Conservation (phyloP, 2,113 vertebrate genomes). For the Megaleporinus macrocephalus region DNA sequence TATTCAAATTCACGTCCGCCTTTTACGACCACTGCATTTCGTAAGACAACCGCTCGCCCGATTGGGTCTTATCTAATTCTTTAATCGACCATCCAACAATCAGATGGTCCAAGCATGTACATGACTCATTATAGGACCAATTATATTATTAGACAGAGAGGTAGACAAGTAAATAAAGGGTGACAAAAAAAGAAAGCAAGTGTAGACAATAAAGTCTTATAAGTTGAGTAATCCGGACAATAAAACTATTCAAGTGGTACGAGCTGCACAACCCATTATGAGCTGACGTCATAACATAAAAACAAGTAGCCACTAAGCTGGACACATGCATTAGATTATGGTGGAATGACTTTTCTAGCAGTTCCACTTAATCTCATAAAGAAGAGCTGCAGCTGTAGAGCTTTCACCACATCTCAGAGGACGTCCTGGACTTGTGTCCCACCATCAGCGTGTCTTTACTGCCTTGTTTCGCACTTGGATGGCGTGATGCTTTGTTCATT, state of each 20-base stretch:
- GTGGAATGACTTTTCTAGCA: neutral
- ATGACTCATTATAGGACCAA: neutral
- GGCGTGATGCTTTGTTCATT: neutral
- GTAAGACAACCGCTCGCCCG: no score
- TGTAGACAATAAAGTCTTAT: neutral
- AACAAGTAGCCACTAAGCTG: neutral
- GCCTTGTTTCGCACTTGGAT: neutral
- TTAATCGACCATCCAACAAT: neutral
- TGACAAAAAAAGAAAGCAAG: neutral
- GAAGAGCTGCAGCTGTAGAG: neutral
- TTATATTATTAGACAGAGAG: neutral
- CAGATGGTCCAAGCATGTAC: neutral
- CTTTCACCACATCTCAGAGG: neutral
- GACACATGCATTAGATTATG: constrained; percentile 3
- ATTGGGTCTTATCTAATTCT: no score
- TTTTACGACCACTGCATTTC: no score
- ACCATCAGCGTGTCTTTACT: neutral
- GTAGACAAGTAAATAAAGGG: neutral
- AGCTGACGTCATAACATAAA: neutral
- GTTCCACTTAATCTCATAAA: neutral
- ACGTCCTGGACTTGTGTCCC: no score
- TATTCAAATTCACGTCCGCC: no score
- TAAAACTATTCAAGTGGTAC: constrained; percentile 4
- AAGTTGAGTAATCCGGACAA: neutral
- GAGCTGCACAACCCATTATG: neutral